Evolutionary conservation across 2,797 vertebrate species (phyloP), one percentile per base, ranked within the genome.

Genomic region (Yasuhikotakia modesta): DNA sequence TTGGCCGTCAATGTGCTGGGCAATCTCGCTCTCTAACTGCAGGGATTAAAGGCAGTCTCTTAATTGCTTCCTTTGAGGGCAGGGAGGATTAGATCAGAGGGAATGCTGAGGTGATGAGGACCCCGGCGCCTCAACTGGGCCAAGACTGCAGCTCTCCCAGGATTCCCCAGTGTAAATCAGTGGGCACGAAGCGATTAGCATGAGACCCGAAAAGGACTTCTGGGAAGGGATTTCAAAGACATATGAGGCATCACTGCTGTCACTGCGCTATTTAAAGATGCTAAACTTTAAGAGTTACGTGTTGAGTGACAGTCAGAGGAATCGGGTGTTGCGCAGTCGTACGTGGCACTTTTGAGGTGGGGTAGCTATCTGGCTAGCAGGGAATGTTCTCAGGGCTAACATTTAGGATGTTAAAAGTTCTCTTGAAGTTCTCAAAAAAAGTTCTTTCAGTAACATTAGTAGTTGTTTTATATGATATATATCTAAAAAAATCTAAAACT

Each of bases 51-150:
- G 80, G 70, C 79, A 83, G 73, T 43, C 21, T 70, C 69, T 75
- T 84, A 86, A 81, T 83, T 84, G 81, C 79, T 81, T 86, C 82
- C 82, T 84, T 82, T 83, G 70, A 82, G 81, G 79, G 73, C 65
- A 82, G 55, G 67, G 67, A 79, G 76, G 79, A 81, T 82, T 78
- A 74, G 75, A 84, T 84, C 77, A 79, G 68, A 76, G 64, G 78
- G 77, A 70, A 81, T 58, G 79, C 70, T 48, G 73, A 81, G 74
- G 79, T 72, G 79, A 76, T 69, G 79, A 81, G 78, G 82, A 81
- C 67, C 80, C 76, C 13, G 35, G 70, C 76, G 48, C 58, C 74
- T 48, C 70, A 81, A 82, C 48, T 70, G 57, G 84, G 75, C 57
- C 64, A 50, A 80, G 64, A 70, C 71, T 73, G 66, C 61, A 57